Base-by-base conservation (phyloP, 2,888 invertebrate species). In the Galeruca laticollis region DNA sequence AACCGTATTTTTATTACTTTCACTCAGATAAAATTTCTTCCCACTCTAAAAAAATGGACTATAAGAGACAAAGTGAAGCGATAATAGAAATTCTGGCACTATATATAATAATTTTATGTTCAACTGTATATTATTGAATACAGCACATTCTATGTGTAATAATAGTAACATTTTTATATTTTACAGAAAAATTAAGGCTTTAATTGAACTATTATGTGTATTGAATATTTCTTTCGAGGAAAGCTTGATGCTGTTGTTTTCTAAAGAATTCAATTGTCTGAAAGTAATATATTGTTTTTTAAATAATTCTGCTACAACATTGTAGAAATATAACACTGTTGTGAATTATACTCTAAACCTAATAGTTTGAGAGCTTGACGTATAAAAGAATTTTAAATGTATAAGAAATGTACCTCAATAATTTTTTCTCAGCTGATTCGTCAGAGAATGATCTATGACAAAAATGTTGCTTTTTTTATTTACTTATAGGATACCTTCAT, bases 321-420 rank as follows among this genome's bases (percentile, higher is more conserved):
- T n/a, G 5, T 40, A n/a, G 15, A 47, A 15, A 47, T 15, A 47
- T n/a, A 52, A 26, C 52, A 52, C 52, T 52, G 52, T 52, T 52
- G 52, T 21, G 52, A 52, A 13, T 26, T 52, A 21, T 26, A 26
- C 13, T 47, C 26, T 52, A 26, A 26, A 52, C 26, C 2, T 52
- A 51, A 51, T 51, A n/a, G 52, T 13, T 52, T 26, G 52, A n/a
- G 11, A 26, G 26, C 52, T 52, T 26, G 52, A 26, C 21, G 11
- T 52, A 52, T 26, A 21, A 18, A 47, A 52, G 26, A 52, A 52
- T 52, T 52, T 13, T 2, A 8, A 52, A 26, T 52, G 52, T 52
- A 52, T 52, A 52, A 52, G n/a, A 52, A 18, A 18, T 47, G 47
- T 47, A 18, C 18, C 5, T 15, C n/a, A 18, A 2, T 9, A 47